These are phyloP conservation scores for Colaptes auratus DNA, from an alignment of 2,113 vertebrate genomes.

Conservation along the genomic window DNA sequence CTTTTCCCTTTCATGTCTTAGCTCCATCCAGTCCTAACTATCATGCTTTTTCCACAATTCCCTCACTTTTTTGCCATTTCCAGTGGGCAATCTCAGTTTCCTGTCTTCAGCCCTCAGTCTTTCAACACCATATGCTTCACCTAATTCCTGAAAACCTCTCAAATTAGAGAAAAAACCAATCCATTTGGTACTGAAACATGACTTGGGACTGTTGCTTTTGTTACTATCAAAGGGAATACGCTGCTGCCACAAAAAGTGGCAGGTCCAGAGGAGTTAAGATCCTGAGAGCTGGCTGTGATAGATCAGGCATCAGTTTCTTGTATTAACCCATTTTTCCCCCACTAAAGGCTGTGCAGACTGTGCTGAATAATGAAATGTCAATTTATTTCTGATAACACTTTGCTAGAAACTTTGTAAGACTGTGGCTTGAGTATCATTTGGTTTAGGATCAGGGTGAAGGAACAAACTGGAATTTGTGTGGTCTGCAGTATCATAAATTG, in stretches of 20 bases:
- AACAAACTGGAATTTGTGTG: not conserved
- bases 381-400: not conserved
- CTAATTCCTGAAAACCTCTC: not conserved
- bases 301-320: not conserved
- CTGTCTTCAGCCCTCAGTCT: not conserved
- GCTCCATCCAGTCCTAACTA: not conserved
- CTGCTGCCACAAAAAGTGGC: not conserved
- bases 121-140: not conserved
- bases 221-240: not conserved
- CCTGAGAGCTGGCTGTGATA: not conserved
- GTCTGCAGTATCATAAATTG: conserved; percentile 26
- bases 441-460: not conserved
- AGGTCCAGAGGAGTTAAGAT: not conserved
- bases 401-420: not conserved
- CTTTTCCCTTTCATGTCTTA: not conserved
- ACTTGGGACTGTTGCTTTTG: not conserved
- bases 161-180: not conserved
- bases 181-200: not conserved
- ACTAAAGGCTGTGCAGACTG: not conserved
- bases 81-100: not conserved
- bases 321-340: not conserved
- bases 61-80: not conserved
- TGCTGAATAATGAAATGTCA: not conserved
- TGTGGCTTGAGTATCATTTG: not conserved
- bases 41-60: not conserved